Conservation (phyloP, 2,113 vertebrate species). For the Raja brachyura region DNA sequence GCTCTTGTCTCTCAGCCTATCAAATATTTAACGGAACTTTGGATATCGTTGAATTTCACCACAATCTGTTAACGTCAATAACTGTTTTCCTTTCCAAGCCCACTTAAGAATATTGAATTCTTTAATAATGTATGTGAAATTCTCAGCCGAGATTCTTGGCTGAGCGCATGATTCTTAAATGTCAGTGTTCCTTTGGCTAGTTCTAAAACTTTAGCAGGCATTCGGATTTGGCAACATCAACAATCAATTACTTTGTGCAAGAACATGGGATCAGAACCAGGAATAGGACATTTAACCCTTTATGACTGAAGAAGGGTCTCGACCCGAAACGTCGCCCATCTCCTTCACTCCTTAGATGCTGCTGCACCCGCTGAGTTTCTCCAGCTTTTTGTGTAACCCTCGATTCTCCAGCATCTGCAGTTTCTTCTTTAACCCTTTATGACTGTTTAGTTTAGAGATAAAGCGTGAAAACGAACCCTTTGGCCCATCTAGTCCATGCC, state of each 20-base stretch:
- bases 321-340: no score
- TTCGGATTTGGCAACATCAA: neutral
- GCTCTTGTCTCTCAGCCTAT: neutral
- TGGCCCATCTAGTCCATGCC: no score
- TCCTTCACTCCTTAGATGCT: no score
- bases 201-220: neutral
- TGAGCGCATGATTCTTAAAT: neutral
- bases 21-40: conserved; percentile 12
- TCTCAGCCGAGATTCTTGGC: neutral
- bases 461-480: no score
- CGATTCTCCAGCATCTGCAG: no score
- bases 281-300: no score
- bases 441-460: no score
- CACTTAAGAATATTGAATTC: conserved; percentile 17
- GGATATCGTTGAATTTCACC: neutral
- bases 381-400: no score
- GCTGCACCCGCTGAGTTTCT: no score
- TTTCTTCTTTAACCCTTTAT: no score
- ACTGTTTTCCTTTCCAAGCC: neutral
- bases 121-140: neutral
- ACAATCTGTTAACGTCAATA: conserved; percentile 20
- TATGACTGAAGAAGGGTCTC: no score
- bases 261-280: no score
- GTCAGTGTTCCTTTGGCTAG: neutral
- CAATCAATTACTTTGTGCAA: neutral